Percentiles rank a stretch among this genome's conserved stretches.
Evolutionary conservation across 2,888 invertebrate genomes (phyloP).

Genomic region (Ceramica pisi): DNA sequence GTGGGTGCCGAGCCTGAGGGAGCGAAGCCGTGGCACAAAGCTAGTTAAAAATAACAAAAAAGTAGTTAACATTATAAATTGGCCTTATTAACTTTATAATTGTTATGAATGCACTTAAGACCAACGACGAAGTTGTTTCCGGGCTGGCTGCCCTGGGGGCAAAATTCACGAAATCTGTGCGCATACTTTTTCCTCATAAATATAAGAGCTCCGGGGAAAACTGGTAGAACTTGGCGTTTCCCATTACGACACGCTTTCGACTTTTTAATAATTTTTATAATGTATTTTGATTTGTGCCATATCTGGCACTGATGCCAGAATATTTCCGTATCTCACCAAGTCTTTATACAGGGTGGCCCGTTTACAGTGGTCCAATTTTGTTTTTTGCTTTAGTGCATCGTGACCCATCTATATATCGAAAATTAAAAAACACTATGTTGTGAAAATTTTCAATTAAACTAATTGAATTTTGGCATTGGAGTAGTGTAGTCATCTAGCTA

Average conservation of each 20-base stretch:
- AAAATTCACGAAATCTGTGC: conserved; percentile 55
- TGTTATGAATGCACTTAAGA: conserved; percentile 49
- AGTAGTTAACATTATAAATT: conserved; percentile 18
- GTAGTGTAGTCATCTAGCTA: too few species aligned
- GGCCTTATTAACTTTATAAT: conserved; percentile 41
- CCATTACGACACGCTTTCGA: conserved; percentile 31
- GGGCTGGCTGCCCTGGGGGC: conserved; percentile 44
- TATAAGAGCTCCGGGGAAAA: conserved; percentile 51
- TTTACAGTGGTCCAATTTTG: too few species aligned
- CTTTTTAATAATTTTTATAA: conserved; percentile 40
- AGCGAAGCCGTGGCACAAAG: neutral
- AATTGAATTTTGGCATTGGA: too few species aligned
- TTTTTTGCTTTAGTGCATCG: too few species aligned
- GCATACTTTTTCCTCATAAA: conserved; percentile 64
- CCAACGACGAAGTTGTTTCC: conserved; percentile 38
- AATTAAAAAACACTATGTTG: too few species aligned
- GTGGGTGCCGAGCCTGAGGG: neutral
- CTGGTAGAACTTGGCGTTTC: conserved; percentile 29
- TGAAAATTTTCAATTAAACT: too few species aligned
- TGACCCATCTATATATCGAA: too few species aligned
- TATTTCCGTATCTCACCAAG: neutral
- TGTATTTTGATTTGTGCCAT: conserved; percentile 1
- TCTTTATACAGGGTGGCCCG: too few species aligned
- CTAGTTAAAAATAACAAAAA: neutral
- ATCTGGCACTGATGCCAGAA: neutral